Percentiles rank a stretch among this genome's conserved stretches.
phyloP scores from a whole-genome alignment of 2,888 invertebrate genomes.

The Osmoderma eremita region DNA sequence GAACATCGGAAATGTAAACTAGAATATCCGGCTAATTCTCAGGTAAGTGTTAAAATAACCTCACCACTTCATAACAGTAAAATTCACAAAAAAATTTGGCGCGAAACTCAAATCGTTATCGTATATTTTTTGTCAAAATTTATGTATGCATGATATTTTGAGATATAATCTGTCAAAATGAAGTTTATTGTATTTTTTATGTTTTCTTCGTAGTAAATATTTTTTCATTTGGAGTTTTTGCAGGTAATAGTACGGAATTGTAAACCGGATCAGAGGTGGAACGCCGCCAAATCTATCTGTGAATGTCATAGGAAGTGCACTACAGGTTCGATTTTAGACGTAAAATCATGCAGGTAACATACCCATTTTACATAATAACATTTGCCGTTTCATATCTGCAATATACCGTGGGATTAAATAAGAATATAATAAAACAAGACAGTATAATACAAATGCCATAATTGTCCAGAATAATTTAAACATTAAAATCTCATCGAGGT shows the following conservation, averaged over 20 bases:
- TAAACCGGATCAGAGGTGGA: not conserved
- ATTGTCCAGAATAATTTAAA: too few species aligned
- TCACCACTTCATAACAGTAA: too few species aligned
- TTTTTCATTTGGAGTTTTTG: not conserved
- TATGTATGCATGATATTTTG: too few species aligned
- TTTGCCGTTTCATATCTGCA: not conserved
- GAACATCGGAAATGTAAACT: not conserved
- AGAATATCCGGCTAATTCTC: not conserved
- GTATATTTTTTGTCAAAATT: too few species aligned
- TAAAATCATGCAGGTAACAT: slow-evolving; percentile 27
- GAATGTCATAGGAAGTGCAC: slow-evolving; percentile 31
- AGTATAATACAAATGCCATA: too few species aligned
- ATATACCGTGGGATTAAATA: not conserved
- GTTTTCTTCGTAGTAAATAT: not conserved
- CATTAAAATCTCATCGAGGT: too few species aligned
- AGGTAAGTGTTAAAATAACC: too few species aligned
- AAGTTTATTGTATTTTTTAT: too few species aligned
- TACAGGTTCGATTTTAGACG: slow-evolving; percentile 14
- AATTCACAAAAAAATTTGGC: too few species aligned
- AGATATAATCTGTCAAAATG: too few species aligned
- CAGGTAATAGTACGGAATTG: not conserved
- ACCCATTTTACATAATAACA: not conserved
- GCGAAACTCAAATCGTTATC: not conserved
- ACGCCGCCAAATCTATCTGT: slow-evolving; percentile 5
- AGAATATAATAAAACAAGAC: not conserved